Percentiles rank a stretch among this genome's conserved stretches.
phyloP scores from a whole-genome alignment of 2,888 invertebrate genomes.

The Machimus rusticus region DNA sequence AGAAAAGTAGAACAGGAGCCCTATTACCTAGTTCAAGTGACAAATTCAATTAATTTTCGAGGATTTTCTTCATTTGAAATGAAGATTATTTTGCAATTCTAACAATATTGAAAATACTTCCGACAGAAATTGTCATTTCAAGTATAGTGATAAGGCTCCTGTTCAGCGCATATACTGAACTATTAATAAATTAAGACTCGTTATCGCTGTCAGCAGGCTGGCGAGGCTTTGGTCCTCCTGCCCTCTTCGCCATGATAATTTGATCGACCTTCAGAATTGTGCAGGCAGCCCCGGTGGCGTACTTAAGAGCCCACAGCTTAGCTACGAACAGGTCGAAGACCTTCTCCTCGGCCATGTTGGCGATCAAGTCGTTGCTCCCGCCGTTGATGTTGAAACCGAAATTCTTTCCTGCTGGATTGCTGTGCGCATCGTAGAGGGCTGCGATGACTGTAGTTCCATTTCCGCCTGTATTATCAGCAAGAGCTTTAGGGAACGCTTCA shows the following conservation, averaged over 20 bases:
- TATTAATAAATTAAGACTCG: constrained; percentile 66
- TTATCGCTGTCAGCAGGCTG: constrained; percentile 75
- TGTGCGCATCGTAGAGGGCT: constrained; percentile 92
- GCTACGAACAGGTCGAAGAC: constrained; percentile 84
- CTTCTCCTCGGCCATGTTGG: constrained; percentile 79
- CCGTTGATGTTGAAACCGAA: constrained; percentile 89
- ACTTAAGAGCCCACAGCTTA: constrained; percentile 94
- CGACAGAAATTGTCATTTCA: background rate
- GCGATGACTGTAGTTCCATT: constrained; percentile 87
- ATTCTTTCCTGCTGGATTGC: constrained; percentile 72
- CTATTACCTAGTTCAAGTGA: background rate
- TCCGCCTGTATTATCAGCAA: constrained; percentile 94
- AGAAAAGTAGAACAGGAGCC: background rate
- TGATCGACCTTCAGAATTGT: constrained; percentile 95
- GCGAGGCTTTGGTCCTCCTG: constrained; percentile 91
- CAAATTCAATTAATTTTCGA: background rate
- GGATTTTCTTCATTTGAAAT: background rate
- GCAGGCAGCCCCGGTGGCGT: constrained; percentile 91
- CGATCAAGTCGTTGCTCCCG: constrained; percentile 70
- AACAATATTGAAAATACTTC: background rate
- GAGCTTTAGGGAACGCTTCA: constrained; percentile 87
- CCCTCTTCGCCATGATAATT: constrained; percentile 97
- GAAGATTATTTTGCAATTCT: background rate
- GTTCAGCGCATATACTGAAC: background rate
- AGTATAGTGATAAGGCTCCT: background rate